These are phyloP conservation scores for Coryphaenoides rupestris DNA, from an alignment of 2,113 vertebrate species.

Conservation along the genomic window DNA sequence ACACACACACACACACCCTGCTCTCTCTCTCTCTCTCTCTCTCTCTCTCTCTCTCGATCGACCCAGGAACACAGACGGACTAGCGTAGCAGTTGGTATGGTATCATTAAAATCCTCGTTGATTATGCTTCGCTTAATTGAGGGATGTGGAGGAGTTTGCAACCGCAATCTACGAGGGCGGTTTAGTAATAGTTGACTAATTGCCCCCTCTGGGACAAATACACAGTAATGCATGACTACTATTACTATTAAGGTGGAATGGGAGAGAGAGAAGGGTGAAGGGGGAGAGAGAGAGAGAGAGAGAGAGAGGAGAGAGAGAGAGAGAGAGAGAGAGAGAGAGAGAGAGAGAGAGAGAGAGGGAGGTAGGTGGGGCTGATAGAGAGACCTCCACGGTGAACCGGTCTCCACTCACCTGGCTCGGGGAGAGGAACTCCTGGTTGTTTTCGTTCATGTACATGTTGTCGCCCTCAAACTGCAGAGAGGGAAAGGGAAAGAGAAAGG, in stretches of 20 bases:
- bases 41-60: too few species aligned
- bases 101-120: too few species aligned
- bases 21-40: too few species aligned
- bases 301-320: not conserved
- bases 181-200: not conserved
- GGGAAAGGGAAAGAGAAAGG: constrained; percentile 19
- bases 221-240: too few species aligned
- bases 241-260: not conserved
- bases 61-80: too few species aligned
- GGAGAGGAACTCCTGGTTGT: constrained; percentile 91
- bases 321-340: constrained; percentile 1
- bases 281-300: not conserved
- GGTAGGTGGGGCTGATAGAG: constrained; percentile 5
- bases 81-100: too few species aligned
- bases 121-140: too few species aligned
- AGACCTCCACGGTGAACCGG: too few species aligned
- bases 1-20: constrained; percentile 1
- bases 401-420: constrained; percentile 84
- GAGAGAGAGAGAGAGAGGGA: not conserved
- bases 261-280: not conserved
- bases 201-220: not conserved
- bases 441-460: constrained; percentile 98
- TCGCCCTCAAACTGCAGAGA: constrained; percentile 96
- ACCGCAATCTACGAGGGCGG: too few species aligned
- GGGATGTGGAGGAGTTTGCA: too few species aligned